Percentiles rank a stretch among this genome's conserved stretches.
These are phyloP conservation scores for Scatophagus argus DNA, from an alignment of 2,113 vertebrate species.

Conservation along the genomic window DNA sequence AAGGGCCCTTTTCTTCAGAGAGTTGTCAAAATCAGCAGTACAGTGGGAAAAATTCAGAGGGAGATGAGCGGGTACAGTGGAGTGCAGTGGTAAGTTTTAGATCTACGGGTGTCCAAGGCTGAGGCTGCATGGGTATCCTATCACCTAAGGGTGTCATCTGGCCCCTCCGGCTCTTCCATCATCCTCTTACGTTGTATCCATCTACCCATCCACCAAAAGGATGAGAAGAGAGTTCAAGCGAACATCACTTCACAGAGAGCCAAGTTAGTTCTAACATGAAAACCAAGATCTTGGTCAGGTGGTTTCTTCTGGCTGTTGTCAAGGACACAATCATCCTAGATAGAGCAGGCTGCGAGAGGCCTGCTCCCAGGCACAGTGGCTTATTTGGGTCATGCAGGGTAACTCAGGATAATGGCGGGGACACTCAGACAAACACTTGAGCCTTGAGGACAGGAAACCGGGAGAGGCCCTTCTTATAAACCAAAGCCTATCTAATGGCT, in stretches of 20 bases:
- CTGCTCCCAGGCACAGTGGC: conserved; percentile 53
- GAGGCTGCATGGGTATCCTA: background rate
- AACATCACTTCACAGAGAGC: conserved; percentile 21
- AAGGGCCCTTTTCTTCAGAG: conserved; percentile 72
- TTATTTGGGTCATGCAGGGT: conserved; percentile 61
- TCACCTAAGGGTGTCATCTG: conserved; percentile 17
- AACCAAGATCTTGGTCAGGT: conserved; percentile 62
- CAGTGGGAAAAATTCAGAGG: conserved; percentile 44
- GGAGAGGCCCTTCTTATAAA: conserved; percentile 57
- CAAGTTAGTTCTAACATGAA: conserved; percentile 69
- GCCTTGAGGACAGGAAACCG: conserved; percentile 67
- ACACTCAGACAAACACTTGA: conserved; percentile 71
- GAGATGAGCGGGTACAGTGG: conserved; percentile 4
- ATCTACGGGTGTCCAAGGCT: background rate
- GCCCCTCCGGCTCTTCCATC: no score
- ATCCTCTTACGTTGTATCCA: background rate
- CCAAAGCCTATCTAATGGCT: conserved; percentile 59
- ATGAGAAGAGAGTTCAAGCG: conserved; percentile 25
- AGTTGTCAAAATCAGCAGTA: conserved; percentile 67
- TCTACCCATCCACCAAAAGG: background rate
- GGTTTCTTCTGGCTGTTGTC: conserved; percentile 50
- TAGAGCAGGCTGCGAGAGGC: conserved; percentile 30
- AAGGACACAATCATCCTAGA: conserved; percentile 48
- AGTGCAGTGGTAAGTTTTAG: conserved; percentile 25
- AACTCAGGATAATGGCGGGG: conserved; percentile 61